These are phyloP conservation scores for Heliconius cydno DNA, from an alignment of 2,888 invertebrate genomes.

Conservation along the genomic window DNA sequence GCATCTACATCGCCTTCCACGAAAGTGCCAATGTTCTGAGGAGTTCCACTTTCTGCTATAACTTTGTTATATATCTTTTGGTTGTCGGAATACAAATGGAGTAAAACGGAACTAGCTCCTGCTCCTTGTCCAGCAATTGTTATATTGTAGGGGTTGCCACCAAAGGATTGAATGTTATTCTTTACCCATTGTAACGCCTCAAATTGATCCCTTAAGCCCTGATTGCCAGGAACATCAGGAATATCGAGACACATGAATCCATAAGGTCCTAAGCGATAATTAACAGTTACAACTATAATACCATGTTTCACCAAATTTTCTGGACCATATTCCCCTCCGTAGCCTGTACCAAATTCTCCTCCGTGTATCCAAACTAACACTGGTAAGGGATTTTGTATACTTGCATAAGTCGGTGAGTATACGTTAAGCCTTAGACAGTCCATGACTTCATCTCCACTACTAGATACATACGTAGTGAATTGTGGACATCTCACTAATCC, in stretches of 20 bases:
- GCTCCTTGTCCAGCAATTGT: slow-evolving; percentile 74
- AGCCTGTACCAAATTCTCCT: slow-evolving; percentile 65
- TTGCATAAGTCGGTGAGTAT: slow-evolving; percentile 68
- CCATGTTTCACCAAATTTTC: slow-evolving; percentile 66
- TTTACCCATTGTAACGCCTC: slow-evolving; percentile 72
- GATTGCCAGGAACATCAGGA: slow-evolving; percentile 71
- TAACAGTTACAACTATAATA: slow-evolving; percentile 71
- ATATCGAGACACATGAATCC: slow-evolving; percentile 75
- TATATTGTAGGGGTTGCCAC: slow-evolving; percentile 74
- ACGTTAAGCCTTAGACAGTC: slow-evolving; percentile 88
- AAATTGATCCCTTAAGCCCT: slow-evolving; percentile 75
- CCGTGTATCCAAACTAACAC: slow-evolving; percentile 77
- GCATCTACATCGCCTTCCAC: slow-evolving; percentile 63
- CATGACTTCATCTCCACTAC: slow-evolving; percentile 61
- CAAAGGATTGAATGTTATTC: slow-evolving; percentile 70
- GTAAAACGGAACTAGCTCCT: slow-evolving; percentile 67
- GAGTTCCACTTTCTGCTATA: slow-evolving; percentile 73
- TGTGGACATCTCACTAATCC: slow-evolving; percentile 71
- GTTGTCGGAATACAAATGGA: slow-evolving; percentile 70
- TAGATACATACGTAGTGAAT: slow-evolving; percentile 45
- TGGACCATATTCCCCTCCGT: slow-evolving; percentile 62
- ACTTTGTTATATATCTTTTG: slow-evolving; percentile 72
- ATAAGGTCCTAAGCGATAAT: slow-evolving; percentile 75
- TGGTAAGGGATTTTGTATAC: slow-evolving; percentile 66
- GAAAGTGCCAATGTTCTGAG: slow-evolving; percentile 68